A percentile compares a stretch with the other conserved stretches of the same genome.
Conservation (phyloP, 1,140 invertebrate genomes). For the Palaemon carinicauda region DNA sequence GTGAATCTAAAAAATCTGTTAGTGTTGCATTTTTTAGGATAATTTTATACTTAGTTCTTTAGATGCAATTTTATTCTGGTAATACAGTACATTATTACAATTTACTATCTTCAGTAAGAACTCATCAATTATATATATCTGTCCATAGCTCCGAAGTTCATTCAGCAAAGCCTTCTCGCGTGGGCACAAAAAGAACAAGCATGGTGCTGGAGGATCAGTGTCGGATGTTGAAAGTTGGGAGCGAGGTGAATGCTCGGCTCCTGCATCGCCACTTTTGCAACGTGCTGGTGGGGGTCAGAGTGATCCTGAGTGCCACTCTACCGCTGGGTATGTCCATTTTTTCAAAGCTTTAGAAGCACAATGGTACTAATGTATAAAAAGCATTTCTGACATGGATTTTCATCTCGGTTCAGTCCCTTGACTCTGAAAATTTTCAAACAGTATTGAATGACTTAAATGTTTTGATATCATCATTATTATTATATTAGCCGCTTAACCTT, state of each 20-base stretch:
- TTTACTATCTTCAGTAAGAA: not conserved
- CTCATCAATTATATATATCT: not conserved
- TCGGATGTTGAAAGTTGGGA: slow-evolving; percentile 52
- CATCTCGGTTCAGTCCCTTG: too few species aligned
- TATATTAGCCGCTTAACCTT: too few species aligned
- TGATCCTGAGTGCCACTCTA: slow-evolving; percentile 4
- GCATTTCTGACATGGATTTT: too few species aligned
- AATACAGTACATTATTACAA: too few species aligned
- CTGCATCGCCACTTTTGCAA: slow-evolving; percentile 46
- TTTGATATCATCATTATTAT: too few species aligned
- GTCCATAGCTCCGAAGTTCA: slow-evolving; percentile 83
- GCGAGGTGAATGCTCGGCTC: slow-evolving; percentile 48
- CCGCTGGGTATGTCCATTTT: too few species aligned
- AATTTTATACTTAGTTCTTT: too few species aligned
- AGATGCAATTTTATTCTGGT: too few species aligned
- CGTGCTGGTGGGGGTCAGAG: slow-evolving; percentile 18
- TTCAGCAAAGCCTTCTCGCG: slow-evolving; percentile 97
- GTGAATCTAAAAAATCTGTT: not conserved
- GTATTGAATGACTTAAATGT: too few species aligned
- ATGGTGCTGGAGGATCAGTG: slow-evolving; percentile 44
- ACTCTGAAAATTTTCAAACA: too few species aligned
- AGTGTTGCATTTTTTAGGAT: not conserved
- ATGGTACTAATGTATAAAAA: too few species aligned
- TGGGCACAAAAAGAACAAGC: slow-evolving; percentile 70
- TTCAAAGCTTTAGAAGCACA: too few species aligned